These are phyloP conservation scores for Gymnoscopelus braueri DNA, from an alignment of 2,797 vertebrate genomes.

Conservation along the genomic window DNA sequence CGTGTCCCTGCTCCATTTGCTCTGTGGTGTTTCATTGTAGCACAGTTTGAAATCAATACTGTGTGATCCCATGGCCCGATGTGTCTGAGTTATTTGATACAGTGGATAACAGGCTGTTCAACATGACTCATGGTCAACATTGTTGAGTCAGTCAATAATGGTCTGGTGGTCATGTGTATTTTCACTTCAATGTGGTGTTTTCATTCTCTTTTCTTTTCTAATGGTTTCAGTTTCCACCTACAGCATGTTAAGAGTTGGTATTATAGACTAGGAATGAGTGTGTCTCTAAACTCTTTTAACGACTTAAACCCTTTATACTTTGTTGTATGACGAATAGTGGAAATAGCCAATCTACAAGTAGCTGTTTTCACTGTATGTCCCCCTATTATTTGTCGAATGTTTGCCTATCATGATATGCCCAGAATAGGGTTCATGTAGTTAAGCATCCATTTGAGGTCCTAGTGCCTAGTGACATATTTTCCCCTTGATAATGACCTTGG, in stretches of 20 bases:
- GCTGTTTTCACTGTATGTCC: no score
- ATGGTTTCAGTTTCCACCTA: background rate
- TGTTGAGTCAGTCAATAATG: background rate
- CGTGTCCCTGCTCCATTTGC: background rate
- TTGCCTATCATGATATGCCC: no score
- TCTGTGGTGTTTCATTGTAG: constrained; percentile 16
- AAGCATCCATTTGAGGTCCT: no score
- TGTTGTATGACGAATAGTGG: no score
- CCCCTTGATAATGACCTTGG: no score
- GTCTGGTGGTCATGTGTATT: background rate
- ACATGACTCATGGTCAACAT: constrained; percentile 17
- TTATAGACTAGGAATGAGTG: background rate
- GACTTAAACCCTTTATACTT: no score
- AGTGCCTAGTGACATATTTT: no score
- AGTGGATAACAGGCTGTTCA: constrained; percentile 2
- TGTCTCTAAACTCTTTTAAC: no score
- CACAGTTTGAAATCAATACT: constrained; percentile 1
- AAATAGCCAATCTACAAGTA: no score
- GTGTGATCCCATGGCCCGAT: background rate
- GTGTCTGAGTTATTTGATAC: background rate
- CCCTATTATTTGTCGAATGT: no score
- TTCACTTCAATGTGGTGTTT: background rate
- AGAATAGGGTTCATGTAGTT: no score
- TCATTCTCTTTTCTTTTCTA: background rate
- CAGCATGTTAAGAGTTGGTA: background rate